Evolutionary conservation across 2,113 vertebrate genomes (phyloP), one percentile per base, ranked within the genome.

Genomic region (Tylochromis polylepis): DNA sequence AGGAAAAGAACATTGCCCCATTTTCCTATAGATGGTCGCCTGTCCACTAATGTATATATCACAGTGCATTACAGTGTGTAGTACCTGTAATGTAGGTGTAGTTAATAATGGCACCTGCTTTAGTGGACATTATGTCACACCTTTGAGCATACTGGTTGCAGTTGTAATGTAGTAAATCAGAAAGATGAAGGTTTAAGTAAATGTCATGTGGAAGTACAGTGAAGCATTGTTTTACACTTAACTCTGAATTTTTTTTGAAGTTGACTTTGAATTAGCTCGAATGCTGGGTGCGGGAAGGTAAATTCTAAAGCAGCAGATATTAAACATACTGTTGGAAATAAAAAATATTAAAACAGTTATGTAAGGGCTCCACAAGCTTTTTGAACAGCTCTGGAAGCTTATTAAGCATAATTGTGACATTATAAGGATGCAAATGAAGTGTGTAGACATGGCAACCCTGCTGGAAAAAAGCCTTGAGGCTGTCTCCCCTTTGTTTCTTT

Each of bases 351-450:
- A 85, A 92, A 83, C 67, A 24, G 67, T 83, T 92, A 87, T 24
- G 85, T 88, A 89, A 90, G 83, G 58, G 38, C 60, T 70, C 55
- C 58, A 51, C 55, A 55, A 77, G 60, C 75, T 70, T 79, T 72
- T 57, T 77, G 81, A 75, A 83, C 51, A 78, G 81, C 88, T 87
- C 87, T 82, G 70, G 86, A 91, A 91, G 87, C 89, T 91, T 80
- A 88, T 91, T 83, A 49, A 59, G 79, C 85, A 43, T 94, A 93
- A 91, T 92, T 92, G 93, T 62, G 53, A 87, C 88, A 93, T 92
- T 92, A 91, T 92, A 91, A 84, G 85, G 79, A 94, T 95, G 91
- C 93, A 94, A 95, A 95, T 95, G 75, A 91, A 94, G 88, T 95
- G 91, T 93, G 93, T 90, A 95, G 94, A 94, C 90, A 93, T 94